Percentiles rank a stretch among this genome's conserved stretches.
phyloP scores from a whole-genome alignment of 2,113 vertebrate species.

The Tricholaema leucomelas region DNA sequence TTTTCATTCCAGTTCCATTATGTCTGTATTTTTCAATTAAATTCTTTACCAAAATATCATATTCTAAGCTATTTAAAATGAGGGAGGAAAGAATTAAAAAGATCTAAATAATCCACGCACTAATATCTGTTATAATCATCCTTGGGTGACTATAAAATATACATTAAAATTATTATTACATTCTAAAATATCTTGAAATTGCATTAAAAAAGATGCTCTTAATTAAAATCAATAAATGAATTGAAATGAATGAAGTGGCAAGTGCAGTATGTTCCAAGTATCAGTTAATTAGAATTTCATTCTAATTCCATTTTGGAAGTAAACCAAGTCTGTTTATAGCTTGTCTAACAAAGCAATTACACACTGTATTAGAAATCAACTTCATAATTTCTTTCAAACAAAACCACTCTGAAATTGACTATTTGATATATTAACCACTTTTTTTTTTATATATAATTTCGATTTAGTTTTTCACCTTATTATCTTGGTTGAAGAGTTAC shows the following conservation, averaged over 20 bases:
- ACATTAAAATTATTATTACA: neutral
- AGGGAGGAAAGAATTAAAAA: too few relatives aligned
- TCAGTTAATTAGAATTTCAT: neutral
- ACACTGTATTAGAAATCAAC: neutral
- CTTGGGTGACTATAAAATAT: neutral
- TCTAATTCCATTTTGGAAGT: neutral
- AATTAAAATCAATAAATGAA: neutral
- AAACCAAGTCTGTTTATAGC: neutral
- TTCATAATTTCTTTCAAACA: neutral
- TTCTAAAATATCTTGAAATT: neutral
- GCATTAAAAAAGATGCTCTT: neutral
- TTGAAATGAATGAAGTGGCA: neutral
- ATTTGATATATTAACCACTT: neutral
- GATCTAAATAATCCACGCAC: neutral
- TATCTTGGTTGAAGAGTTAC: neutral
- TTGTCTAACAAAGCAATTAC: neutral
- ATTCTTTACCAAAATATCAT: neutral
- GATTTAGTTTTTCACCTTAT: neutral
- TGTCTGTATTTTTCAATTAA: neutral
- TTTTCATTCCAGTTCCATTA: neutral
- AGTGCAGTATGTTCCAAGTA: neutral
- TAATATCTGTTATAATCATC: neutral
- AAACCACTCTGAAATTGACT: neutral
- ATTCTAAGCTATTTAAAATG: neutral
- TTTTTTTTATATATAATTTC: too few relatives aligned